A percentile compares a stretch with the other conserved stretches of the same genome.
phyloP scores from a whole-genome alignment of 2,888 invertebrate species.

The Hirudinaria manillensis region DNA sequence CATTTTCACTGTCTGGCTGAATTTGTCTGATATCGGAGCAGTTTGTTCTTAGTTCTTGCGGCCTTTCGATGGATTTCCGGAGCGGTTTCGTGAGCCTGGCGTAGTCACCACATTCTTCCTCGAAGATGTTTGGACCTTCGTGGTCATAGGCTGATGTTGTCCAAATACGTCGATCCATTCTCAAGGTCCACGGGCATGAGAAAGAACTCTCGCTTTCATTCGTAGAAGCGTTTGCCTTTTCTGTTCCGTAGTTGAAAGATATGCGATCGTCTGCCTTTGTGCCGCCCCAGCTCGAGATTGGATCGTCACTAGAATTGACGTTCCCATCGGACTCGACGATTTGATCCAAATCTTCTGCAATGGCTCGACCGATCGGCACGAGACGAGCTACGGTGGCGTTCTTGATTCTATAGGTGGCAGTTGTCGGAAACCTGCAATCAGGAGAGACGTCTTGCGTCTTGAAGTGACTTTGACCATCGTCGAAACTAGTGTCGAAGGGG shows the following conservation, averaged over 20 bases:
- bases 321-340: not conserved
- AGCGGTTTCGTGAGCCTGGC: too few relatives aligned
- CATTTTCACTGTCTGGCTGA: too few relatives aligned
- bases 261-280: not conserved
- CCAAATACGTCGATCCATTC: not conserved
- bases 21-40: too few relatives aligned
- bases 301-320: not conserved
- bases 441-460: not conserved
- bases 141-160: too few relatives aligned
- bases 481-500: not conserved
- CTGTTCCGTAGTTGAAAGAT: not conserved
- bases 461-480: not conserved
- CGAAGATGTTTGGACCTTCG: too few relatives aligned
- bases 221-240: not conserved
- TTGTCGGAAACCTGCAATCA: not conserved
- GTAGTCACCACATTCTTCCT: too few relatives aligned
- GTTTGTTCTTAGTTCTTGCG: too few relatives aligned
- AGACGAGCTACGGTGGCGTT: slow-evolving; percentile 6
- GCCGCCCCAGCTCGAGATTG: not conserved
- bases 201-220: not conserved
- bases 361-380: not conserved
- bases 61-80: too few relatives aligned
- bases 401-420: not conserved
- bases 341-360: not conserved
- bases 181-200: not conserved